Evolutionary conservation across 2,797 vertebrate species (phyloP).

Genomic region (Sarcoramphus papa): DNA sequence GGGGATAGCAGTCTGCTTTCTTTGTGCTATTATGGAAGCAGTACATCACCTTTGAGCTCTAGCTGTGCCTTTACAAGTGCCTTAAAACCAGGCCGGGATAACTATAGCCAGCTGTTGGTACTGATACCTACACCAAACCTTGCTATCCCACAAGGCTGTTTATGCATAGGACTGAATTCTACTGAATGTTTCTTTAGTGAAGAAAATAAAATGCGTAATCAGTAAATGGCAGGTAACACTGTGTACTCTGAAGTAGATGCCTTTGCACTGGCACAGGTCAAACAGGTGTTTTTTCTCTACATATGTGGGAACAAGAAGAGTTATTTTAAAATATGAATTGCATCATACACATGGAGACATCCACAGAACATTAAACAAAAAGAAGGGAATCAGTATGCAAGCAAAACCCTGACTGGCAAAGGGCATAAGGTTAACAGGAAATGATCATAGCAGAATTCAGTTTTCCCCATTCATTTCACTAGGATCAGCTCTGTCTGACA

Average conservation of each 20-base stretch:
- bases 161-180: background rate
- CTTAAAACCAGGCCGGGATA: background rate
- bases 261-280: background rate
- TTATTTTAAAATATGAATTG: background rate
- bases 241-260: background rate
- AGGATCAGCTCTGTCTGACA: background rate
- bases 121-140: background rate
- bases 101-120: background rate
- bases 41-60: background rate
- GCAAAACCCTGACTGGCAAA: background rate
- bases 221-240: background rate
- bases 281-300: background rate
- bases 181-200: background rate
- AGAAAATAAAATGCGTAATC: background rate
- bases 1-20: background rate
- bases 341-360: background rate
- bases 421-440: background rate
- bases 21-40: background rate
- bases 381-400: background rate
- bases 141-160: background rate
- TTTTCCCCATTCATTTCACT: background rate
- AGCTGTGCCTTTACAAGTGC: background rate
- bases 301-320: background rate
- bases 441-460: background rate
- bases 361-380: background rate